These are phyloP conservation scores for Eclectus roratus DNA, from an alignment of 2,113 vertebrate genomes.

Conservation along the genomic window DNA sequence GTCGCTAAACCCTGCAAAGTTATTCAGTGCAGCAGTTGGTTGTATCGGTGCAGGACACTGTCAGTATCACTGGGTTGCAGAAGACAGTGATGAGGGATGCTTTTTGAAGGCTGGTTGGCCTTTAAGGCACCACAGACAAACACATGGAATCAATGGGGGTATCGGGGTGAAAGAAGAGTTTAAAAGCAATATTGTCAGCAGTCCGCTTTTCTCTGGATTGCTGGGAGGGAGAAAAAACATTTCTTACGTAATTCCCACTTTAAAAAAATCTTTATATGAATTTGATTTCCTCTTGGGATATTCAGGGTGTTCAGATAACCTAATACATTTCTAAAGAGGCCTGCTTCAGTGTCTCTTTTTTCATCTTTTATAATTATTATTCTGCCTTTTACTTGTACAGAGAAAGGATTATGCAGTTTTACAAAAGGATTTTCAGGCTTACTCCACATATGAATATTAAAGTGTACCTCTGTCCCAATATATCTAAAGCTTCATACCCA, in stretches of 20 bases:
- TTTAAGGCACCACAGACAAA: not conserved
- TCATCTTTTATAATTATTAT: not conserved
- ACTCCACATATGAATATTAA: not conserved
- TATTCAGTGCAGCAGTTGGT: rapidly evolving
- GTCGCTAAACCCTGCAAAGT: not conserved
- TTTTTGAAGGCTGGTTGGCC: not conserved
- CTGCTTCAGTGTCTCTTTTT: not conserved
- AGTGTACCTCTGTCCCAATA: not conserved
- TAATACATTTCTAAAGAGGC: not conserved
- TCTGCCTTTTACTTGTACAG: not conserved
- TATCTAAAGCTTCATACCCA: not conserved
- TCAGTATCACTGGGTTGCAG: not conserved
- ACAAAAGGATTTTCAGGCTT: not conserved
- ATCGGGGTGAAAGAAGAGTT: not conserved
- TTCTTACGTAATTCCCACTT: not conserved
- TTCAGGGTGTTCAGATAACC: not conserved
- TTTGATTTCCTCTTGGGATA: not conserved
- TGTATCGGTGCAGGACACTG: not conserved
- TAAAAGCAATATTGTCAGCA: not conserved
- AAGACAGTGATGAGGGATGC: not conserved
- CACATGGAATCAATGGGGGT: not conserved
- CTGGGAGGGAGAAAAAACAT: not conserved
- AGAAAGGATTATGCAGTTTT: not conserved
- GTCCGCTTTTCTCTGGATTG: not conserved
- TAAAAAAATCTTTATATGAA: not conserved